These are phyloP conservation scores for Pristis pectinata DNA, from an alignment of 2,797 vertebrate species.

Conservation along the genomic window DNA sequence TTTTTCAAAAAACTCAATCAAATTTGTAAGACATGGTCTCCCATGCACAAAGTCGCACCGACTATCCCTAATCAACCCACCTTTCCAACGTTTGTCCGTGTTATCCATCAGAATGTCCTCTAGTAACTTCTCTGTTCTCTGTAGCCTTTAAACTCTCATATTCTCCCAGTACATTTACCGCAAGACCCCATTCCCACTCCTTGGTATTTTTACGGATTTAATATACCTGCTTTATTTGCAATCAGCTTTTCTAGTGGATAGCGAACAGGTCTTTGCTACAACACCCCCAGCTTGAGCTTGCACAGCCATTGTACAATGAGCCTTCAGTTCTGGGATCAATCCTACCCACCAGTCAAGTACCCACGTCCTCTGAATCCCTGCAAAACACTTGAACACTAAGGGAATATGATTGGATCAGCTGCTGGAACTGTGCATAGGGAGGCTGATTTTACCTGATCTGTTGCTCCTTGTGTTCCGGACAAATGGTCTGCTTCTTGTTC, in stretches of 20 bases:
- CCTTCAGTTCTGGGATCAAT: neutral
- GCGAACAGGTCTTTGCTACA: neutral
- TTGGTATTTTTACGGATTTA: neutral
- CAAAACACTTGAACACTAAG: neutral
- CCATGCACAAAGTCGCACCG: no score
- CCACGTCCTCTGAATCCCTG: no score
- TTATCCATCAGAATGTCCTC: no score
- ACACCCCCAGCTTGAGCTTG: neutral
- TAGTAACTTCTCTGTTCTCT: neutral
- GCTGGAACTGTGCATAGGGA: no score
- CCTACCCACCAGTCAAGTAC: no score
- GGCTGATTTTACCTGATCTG: neutral
- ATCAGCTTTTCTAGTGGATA: neutral
- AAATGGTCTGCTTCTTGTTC: neutral
- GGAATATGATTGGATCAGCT: neutral
- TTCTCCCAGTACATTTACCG: neutral
- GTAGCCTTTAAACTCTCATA: neutral
- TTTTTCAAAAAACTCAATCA: no score
- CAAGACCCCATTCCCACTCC: neutral
- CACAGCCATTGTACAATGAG: neutral
- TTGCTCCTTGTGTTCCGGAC: neutral
- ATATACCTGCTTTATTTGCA: neutral
- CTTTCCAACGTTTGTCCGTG: no score
- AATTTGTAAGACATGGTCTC: no score
- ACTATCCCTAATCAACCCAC: no score